A percentile compares a stretch with the other conserved stretches of the same genome.
Evolutionary conservation across 2,797 vertebrate genomes (phyloP).

Genomic region (Propithecus perrieri): DNA sequence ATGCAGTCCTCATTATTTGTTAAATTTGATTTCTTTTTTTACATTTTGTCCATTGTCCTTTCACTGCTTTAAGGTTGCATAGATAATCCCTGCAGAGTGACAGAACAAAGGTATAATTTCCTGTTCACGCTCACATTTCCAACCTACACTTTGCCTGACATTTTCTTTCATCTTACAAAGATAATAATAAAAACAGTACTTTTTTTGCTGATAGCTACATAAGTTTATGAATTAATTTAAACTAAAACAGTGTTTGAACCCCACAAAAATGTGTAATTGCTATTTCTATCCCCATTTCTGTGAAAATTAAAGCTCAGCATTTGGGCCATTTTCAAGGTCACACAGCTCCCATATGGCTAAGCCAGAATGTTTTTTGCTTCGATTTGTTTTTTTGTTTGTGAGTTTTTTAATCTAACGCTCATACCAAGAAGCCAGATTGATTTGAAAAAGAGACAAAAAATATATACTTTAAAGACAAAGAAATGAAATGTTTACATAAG

Average conservation of each 20-base stretch:
- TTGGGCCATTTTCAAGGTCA: not conserved
- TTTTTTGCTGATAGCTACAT: not conserved
- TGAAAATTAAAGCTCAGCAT: not conserved
- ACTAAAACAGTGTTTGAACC: not conserved
- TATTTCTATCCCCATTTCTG: not conserved
- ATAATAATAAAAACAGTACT: not conserved
- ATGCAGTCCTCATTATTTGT: not conserved
- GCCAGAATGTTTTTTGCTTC: not conserved
- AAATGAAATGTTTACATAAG: not conserved
- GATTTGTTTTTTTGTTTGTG: not conserved
- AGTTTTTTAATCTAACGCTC: not conserved
- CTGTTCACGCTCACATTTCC: slow-evolving; percentile 27
- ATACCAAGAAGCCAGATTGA: not conserved
- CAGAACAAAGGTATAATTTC: not conserved
- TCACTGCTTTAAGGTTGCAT: not conserved
- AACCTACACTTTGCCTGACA: not conserved
- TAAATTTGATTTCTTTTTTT: slow-evolving; percentile 31
- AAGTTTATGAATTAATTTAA: not conserved
- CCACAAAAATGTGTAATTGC: not conserved
- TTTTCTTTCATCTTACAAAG: slow-evolving; percentile 30
- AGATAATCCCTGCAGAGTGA: not conserved
- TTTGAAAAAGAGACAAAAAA: slow-evolving; percentile 21
- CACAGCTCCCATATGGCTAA: not conserved
- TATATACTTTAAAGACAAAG: not conserved
- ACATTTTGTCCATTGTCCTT: not conserved